Evolutionary conservation across 1,140 invertebrate genomes (phyloP), one percentile per base, ranked within the genome.

Genomic region (Sipha flava): DNA sequence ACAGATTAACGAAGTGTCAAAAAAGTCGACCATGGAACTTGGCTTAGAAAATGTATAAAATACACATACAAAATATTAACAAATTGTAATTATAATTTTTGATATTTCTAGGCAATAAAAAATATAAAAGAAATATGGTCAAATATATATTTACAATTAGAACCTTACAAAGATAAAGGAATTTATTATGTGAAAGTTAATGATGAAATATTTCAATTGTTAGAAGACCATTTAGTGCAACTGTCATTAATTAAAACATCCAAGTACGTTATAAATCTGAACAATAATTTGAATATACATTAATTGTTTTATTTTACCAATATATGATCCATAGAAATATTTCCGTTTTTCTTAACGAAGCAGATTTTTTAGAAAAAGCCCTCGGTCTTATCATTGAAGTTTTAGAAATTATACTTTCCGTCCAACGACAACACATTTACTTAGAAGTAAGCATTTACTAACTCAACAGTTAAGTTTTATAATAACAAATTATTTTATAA

Each of bases 371-470:
- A 21, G 68, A 72, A 49, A 72, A 72, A 49, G 31, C 40, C 6
- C 16, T 72, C 14, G 68, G 68, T 49, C 68, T 72, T 2, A 12
- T 52, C 18, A 29, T 31, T 23, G 68, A 72, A 49, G 29, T 52
- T 47, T 31, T 72, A 12, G 68, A 72, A 49, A 31, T 29, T 9
- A 47, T 21, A n/a, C n/a, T 49, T 2, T 72, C 68, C 4, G 68
- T 72, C n/a, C 68, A 72, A 72, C 68, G 68, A 26, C 68, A 49
- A n/a, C 47, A 72, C 16, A n/a, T 49, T 47, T 49, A 49, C 49
- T 49, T 72, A 21, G 43, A 72, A 49, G 68, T 72, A 47, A 23
- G 43, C 16, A 40, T 40, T 23, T 43, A 43, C 9, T 12, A 12
- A 43, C n/a, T 43, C 9, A 43, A 43, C 9, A 43, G 16, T 21